Base-by-base conservation (phyloP, 2,113 vertebrate species). In the Salminus brasiliensis region DNA sequence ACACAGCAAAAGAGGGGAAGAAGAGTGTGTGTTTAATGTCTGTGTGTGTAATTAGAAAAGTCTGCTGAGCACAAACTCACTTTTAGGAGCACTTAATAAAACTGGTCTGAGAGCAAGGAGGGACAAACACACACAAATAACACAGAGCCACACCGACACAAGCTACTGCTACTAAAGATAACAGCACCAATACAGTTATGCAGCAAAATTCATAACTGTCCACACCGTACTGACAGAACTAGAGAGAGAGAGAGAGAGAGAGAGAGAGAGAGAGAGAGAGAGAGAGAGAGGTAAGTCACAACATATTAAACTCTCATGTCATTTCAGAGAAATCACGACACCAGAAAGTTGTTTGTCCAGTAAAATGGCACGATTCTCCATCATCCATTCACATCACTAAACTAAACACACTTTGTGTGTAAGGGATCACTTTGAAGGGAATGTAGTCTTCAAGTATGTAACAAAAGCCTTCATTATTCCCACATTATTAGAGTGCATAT, bases 41-140 rank as follows among this genome's bases (percentile, higher is more conserved):
- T 36, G 41, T 53, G 32, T 66, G 4, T 74, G 47, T 75, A 67
- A 84, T 78, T 69, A 70, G 55, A 69, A 74, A 78, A 1, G 25
- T 76, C 80, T 81, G 59, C 55, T 76, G 8, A 76, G 73, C 65
- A 76, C 65, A 76, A 69, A 75, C 16, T 23, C 43, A 71, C 65
- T 74, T 59, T 68, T 74, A 80, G 72, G 32, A 41, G 59, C 12
- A 63, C 63, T 75, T 68, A 69, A 70, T 49, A 68, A 75, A 81
- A 69, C 49, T 47, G 72, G 72, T 70, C 60, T 70, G 53, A 70
- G 29, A 60, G 1, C 27, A 71, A 10, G 4, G 7, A 55, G 21
- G 18, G 5, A 43, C 59, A 55, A 30, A 41, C 32, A 65, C 7
- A 73, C 49, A 66, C 60, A 55, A 68, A 75, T 29, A 75, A 76